Base-by-base conservation (phyloP, 1,140 invertebrate genomes). In the Thaumetopoea pityocampa region DNA sequence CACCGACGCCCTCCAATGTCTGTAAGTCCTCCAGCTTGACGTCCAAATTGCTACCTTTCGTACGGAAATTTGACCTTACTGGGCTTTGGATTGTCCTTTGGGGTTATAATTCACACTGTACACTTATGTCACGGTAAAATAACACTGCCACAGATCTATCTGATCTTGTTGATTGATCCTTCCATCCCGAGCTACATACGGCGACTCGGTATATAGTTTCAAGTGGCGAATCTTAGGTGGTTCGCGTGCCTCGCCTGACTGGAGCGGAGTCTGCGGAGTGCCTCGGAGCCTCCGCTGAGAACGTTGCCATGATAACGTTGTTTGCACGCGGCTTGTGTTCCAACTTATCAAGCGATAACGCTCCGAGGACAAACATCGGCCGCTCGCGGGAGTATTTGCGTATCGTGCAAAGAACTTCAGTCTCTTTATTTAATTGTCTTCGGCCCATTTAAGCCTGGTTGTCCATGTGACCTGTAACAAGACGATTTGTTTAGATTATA, bases 331-430 rank as follows among this genome's bases (percentile, higher is more conserved):
- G 76, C 76, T 83, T 83, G 74, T 80, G 74, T 79, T 79, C 59
- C 61, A 76, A 83, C 79, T 80, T 83, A 83, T 83, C 79, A 80
- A 71, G 58, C 60, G 76, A 83, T 83, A 83, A 83, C 67, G 51
- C 64, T 63, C 51, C 52, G 38, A 69, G 61, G 66, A 64, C 53
- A 80, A 82, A 82, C 76, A 82, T 77, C 65, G 73, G 67, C 73
- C 64, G 76, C 61, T 69, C 71, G 58, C 60, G 58, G 52, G 66
- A 76, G 66, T 80, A 82, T 82, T 82, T 82, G 70, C 65, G 72
- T 62, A 66, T 74, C 67, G 70, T 68, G 55, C 66, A 70, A 67
- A 63, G 66, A 74, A 74, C 73, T 71, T 52, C 60, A 59, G 49
- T 53, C 54, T 67, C n/a, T 70, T 72, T 69, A 57, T 73, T 47